A percentile compares a stretch with the other conserved stretches of the same genome.
phyloP scores from a whole-genome alignment of 2,113 vertebrate genomes.

The Nerophis lumbriciformis region DNA sequence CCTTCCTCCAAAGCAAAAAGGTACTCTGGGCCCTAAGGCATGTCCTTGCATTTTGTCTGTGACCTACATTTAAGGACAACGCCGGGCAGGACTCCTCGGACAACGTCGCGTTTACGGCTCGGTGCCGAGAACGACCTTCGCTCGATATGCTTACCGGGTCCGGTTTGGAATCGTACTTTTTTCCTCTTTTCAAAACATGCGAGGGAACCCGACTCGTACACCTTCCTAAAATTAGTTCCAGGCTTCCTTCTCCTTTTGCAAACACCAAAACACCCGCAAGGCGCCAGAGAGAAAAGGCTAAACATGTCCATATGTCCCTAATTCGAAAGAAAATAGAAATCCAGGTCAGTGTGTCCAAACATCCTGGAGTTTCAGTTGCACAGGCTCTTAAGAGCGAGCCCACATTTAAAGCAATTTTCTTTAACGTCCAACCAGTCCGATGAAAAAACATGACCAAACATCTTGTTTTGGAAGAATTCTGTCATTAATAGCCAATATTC shows the following conservation, averaged over 20 bases:
- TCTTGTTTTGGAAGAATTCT: neutral
- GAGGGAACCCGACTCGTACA: conserved; percentile 12
- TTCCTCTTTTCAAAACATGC: conserved; percentile 22
- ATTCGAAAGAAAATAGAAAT: neutral
- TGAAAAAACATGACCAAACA: neutral
- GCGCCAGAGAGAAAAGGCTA: conserved; percentile 14
- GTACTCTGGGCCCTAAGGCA: conserved; percentile 40
- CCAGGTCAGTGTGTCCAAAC: conserved; percentile 16
- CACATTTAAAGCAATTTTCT: neutral
- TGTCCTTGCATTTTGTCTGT: conserved; percentile 48
- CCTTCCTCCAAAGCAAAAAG: conserved; percentile 36
- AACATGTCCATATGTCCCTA: conserved; percentile 16
- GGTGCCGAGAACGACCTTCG: conserved; percentile 10
- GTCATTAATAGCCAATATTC: neutral
- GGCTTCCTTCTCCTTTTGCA: conserved; percentile 24
- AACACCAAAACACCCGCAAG: conserved; percentile 30
- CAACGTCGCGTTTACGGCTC: conserved; percentile 14
- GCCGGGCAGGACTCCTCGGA: conserved; percentile 30
- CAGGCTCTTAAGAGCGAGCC: neutral
- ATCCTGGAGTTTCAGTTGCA: neutral
- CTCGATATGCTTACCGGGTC: conserved; percentile 16
- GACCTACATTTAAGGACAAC: conserved; percentile 65
- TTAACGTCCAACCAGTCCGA: neutral
- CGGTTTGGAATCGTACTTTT: conserved; percentile 1
- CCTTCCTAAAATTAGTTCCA: conserved; percentile 29